Conservation (phyloP, 2,113 vertebrate species). For the Leptobrachium leishanense region DNA sequence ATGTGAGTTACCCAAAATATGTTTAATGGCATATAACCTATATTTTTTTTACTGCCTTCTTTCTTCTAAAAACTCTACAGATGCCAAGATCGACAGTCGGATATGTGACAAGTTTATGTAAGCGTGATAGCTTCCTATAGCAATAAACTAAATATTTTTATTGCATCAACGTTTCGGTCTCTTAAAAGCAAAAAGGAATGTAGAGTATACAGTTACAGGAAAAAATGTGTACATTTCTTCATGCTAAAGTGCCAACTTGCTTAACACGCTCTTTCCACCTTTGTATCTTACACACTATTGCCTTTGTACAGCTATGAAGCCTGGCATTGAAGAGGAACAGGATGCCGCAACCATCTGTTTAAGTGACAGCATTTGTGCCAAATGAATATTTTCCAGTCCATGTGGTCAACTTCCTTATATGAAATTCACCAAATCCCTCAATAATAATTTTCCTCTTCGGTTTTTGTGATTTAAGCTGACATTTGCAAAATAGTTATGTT, state of each 20-base stretch:
- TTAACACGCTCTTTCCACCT: not conserved
- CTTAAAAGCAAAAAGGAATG: not conserved
- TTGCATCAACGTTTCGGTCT: not conserved
- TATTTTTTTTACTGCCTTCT: not conserved
- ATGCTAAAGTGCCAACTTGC: not conserved
- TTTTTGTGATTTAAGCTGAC: not conserved
- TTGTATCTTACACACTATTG: conserved; percentile 1
- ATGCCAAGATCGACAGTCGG: not conserved
- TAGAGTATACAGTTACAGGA: not conserved
- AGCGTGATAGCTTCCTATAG: not conserved
- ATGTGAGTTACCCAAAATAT: no score
- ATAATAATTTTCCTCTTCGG: not conserved
- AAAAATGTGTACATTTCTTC: no score
- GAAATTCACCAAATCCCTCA: not conserved
- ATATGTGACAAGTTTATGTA: not conserved
- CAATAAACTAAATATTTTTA: not conserved
- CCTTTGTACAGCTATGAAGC: not conserved
- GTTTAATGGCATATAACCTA: not conserved
- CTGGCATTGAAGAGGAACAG: not conserved
- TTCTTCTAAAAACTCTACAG: not conserved
- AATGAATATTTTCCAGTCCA: not conserved
- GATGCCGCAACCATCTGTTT: not conserved
- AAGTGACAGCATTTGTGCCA: not conserved
- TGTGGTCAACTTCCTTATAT: not conserved
- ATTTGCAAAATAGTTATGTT: not conserved